phyloP scores from a whole-genome alignment of 2,888 invertebrate species.

The Euclidia mi region DNA sequence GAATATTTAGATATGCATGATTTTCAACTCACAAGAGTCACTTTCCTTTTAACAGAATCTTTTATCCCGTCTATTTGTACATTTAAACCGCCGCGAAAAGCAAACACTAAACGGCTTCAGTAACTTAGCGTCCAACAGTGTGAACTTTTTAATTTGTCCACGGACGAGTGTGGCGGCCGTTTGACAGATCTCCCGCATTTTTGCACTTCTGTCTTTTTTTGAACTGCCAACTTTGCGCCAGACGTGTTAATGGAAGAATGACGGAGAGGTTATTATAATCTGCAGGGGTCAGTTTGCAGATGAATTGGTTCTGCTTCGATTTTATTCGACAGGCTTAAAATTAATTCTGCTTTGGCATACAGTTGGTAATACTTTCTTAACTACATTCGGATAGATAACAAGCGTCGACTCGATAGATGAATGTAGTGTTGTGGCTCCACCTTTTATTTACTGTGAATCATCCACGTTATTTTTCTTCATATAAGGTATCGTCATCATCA shows the following conservation, averaged over 20 bases:
- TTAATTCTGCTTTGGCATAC: slow-evolving; percentile 3
- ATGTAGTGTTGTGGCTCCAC: too few species aligned
- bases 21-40: too few species aligned
- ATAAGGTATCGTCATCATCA: too few species aligned
- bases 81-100: not conserved
- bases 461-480: too few species aligned
- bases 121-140: slow-evolving; percentile 41
- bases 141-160: slow-evolving; percentile 66
- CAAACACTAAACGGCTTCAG: slow-evolving; percentile 37
- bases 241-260: slow-evolving; percentile 35
- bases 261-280: slow-evolving; percentile 11
- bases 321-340: slow-evolving; percentile 3
- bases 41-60: too few species aligned
- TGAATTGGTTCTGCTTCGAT: slow-evolving; percentile 9
- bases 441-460: too few species aligned
- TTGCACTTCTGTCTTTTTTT: slow-evolving; percentile 39
- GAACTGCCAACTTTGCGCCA: slow-evolving; percentile 17
- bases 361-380: too few species aligned
- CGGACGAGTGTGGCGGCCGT: slow-evolving; percentile 48
- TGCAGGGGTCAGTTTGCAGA: slow-evolving; percentile 7
- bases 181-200: slow-evolving; percentile 47
- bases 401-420: too few species aligned
- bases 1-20: too few species aligned
- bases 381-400: too few species aligned
- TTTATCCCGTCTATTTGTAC: too few species aligned